phyloP scores from a whole-genome alignment of 2,888 invertebrate genomes.

The Spatulosminthurus flaviceps region DNA sequence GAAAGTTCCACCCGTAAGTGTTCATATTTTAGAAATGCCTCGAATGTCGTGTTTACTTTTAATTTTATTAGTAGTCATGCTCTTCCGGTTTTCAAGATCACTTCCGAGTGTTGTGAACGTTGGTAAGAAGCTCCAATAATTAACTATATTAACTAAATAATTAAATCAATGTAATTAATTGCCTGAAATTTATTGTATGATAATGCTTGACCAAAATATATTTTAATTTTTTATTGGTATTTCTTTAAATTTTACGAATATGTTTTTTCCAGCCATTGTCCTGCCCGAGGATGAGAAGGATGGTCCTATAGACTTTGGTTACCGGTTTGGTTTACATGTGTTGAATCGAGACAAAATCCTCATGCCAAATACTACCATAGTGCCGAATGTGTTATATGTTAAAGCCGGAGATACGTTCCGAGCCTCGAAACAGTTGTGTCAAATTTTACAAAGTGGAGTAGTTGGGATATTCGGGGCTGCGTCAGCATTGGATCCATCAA shows the following conservation, averaged over 20 bases:
- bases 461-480: constrained; percentile 58
- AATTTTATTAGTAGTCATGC: background rate
- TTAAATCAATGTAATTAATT: background rate
- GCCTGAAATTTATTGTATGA: background rate
- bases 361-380: constrained; percentile 76
- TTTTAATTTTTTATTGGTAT: too few relatives aligned
- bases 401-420: constrained; percentile 80
- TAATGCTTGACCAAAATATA: background rate
- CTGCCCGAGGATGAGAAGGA: constrained; percentile 59
- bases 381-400: constrained; percentile 80
- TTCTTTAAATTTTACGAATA: too few relatives aligned
- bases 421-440: constrained; percentile 71
- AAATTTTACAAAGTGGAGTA: constrained; percentile 55
- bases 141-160: background rate
- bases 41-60: too few relatives aligned
- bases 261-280: constrained; percentile 52
- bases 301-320: constrained; percentile 60
- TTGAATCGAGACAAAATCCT: constrained; percentile 78
- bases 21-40: too few relatives aligned
- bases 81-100: background rate
- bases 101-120: constrained; percentile 6
- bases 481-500: constrained; percentile 54
- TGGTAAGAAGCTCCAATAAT: background rate
- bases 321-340: constrained; percentile 60
- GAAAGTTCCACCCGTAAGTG: too few relatives aligned